Evolutionary conservation across 1,140 invertebrate genomes (phyloP), one percentile per base, ranked within the genome.

Genomic region (Drosophila sechellia): DNA sequence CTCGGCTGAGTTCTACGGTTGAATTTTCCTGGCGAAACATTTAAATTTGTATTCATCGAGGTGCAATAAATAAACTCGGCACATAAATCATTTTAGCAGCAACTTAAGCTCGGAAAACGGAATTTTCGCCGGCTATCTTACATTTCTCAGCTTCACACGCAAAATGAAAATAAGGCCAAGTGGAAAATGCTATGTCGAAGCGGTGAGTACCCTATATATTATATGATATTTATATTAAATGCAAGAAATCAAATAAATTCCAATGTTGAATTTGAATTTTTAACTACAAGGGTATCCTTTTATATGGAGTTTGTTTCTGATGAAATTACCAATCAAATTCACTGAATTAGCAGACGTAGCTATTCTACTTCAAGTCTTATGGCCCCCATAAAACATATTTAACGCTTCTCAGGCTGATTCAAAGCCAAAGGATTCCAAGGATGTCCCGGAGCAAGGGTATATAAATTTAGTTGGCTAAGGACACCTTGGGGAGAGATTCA

Each of bases 11-110:
- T 78, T 56, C 43, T n/a, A 25, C 12, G 25, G 42, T 31, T 31
- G 31, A 31, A 17, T 39, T 60, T 54, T 52, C 39, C 66, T 39
- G 20, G 35, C 43, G 20, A 71, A 66, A 77, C 74, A 81, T 81
- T 77, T 73, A 63, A 81, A 81, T 81, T 71, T 64, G 63, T 39
- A 81, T 81, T 78, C 79, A 81, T 81, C 63, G 68, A 81, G 79
- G 79, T 77, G 79, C 79, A 60, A 81, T 81, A 81, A 81, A 81
- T 81, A 81, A 81, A 77, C 59, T 73, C 48, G 73, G 60, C 60
- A 48, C 79, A 81, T 81, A 81, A 81, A 81, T 81, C 79, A 81
- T 81, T 81, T 81, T 45, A 66, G 39, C 73, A 53, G 48, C 59
- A 81, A 77, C 60, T 81, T 81, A 63, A 46, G 69, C 45, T 60